A percentile compares a stretch with the other conserved stretches of the same genome.
Conservation (phyloP, 2,888 invertebrate species). For the Nemurella pictetii region DNA sequence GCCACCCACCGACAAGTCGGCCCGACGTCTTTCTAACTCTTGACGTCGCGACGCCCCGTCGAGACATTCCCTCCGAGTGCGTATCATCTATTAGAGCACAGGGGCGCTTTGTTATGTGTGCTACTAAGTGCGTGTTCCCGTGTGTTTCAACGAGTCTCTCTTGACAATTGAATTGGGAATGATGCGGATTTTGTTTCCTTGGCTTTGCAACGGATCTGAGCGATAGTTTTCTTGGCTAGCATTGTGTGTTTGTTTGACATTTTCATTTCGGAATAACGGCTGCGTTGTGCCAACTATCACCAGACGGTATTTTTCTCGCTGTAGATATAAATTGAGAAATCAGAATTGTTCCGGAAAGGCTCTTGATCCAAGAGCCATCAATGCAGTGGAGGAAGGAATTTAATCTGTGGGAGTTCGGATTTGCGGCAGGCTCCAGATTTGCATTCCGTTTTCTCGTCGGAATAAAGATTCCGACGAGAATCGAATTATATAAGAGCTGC, state of each 20-base stretch:
- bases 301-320: neutral
- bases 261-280: neutral
- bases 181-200: neutral
- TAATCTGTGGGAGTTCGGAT: slow-evolving; percentile 30
- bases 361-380: neutral
- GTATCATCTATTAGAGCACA: slow-evolving; percentile 7
- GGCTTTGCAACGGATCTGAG: neutral
- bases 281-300: neutral
- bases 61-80: neutral
- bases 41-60: slow-evolving; percentile 1
- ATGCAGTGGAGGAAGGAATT: slow-evolving; percentile 26
- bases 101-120: neutral
- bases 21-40: slow-evolving; percentile 17
- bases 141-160: neutral
- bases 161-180: neutral
- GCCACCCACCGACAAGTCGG: neutral
- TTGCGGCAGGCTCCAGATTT: slow-evolving; percentile 31
- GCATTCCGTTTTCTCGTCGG: slow-evolving; percentile 16
- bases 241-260: neutral
- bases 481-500: neutral
- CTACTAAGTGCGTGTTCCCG: neutral
- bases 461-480: neutral
- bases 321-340: neutral
- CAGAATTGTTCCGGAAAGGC: neutral
- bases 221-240: neutral